These are phyloP conservation scores for Hipposideros larvatus DNA, from an alignment of 2,797 vertebrate species.

Conservation along the genomic window DNA sequence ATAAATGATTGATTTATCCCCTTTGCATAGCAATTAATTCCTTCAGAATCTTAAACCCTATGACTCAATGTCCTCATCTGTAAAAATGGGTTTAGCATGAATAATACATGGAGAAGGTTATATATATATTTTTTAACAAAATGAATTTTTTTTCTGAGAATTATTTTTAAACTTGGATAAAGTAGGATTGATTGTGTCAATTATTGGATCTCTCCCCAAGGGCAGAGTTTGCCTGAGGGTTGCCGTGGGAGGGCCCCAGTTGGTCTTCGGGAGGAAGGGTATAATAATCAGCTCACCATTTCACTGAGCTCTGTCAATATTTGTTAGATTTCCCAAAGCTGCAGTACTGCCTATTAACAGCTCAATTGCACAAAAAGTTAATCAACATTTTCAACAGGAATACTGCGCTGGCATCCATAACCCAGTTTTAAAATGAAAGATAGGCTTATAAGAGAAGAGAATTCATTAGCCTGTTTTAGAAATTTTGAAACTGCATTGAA, in stretches of 20 bases:
- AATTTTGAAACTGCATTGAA: constrained; percentile 41
- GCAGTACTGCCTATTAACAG: constrained; percentile 66
- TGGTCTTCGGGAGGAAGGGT: constrained; percentile 43
- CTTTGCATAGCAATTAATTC: constrained; percentile 18
- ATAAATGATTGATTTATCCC: not conserved
- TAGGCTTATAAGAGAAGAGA: constrained; percentile 51
- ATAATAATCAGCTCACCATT: constrained; percentile 57
- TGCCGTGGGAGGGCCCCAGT: not conserved
- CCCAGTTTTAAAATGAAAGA: constrained; percentile 72
- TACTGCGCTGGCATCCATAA: constrained; percentile 51
- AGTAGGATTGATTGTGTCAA: constrained; percentile 3
- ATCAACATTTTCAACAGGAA: constrained; percentile 77
- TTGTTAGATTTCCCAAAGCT: constrained; percentile 75
- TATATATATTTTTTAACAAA: not conserved
- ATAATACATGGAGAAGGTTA: not conserved
- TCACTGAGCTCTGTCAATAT: constrained; percentile 60
- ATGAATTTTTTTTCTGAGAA: constrained; percentile 24
- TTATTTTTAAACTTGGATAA: constrained; percentile 55
- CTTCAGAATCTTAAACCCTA: not conserved
- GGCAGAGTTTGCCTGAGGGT: constrained; percentile 49
- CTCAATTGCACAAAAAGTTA: constrained; percentile 67
- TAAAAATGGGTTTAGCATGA: not conserved
- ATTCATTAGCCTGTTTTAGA: constrained; percentile 35
- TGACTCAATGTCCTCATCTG: not conserved
- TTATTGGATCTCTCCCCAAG: constrained; percentile 22